Base-by-base conservation (phyloP, 2,113 vertebrate genomes). In the Lamprotornis superbus region DNA sequence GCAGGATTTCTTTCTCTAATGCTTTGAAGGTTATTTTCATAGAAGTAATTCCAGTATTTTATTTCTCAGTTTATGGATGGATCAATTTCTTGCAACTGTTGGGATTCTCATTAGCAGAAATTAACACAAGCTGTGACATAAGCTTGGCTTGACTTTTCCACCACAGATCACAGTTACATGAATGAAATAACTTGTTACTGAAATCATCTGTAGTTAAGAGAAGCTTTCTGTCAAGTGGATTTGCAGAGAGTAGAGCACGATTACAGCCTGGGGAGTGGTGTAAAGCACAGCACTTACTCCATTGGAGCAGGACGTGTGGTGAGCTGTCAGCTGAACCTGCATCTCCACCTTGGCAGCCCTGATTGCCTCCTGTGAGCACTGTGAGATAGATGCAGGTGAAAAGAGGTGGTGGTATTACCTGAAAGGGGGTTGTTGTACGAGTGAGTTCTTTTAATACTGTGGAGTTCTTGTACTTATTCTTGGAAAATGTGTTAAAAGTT, bases 151-250 rank as follows among this genome's bases (percentile, higher is more conserved):
- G 85, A 68, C 80, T 95, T 85, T 78, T 83, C 42, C 22, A 76
- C 83, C 74, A 28, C 86, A 95, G 91, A 90, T 65, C 73, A 78
- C 74, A 44, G 90, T 90, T 93, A 86, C 35, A 30, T 52, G 79
- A 89, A 83, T 86, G 93, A 90, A 95, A 57, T 65, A 88, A 91
- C n/a, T 94, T 27, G 40, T 94, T 94, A 83, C 60, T 52, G 88
- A 91, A 93, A 77, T 88, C 30, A 67, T 92, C 56, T 85, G 79
- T 80, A 86, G 90, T 91, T 90, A 87, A 74, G 85, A 77, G 89
- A 80, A 88, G 85, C 63, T 90, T 95, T 94, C 85, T 92, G 85
- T 95, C 95, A 88, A 83, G 76, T 59, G 79, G 75, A 88, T 96
- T 77, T 90, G 83, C 60, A 42, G 87, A 59, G 84, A 83, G 37